phyloP scores from a whole-genome alignment of 2,888 invertebrate species.

The Pristionchus arcanus region DNA sequence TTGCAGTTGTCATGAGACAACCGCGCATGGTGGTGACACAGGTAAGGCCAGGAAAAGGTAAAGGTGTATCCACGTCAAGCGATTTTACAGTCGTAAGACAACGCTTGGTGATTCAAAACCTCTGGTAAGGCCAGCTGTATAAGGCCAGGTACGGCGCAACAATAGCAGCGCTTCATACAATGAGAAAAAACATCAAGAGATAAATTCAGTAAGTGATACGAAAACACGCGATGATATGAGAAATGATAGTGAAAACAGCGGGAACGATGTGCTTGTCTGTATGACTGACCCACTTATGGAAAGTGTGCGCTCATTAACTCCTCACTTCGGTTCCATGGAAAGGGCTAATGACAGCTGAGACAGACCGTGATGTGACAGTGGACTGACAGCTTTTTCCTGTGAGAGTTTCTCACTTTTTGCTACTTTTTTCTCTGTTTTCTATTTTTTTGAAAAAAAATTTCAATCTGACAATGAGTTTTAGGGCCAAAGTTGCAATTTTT shows the following conservation, averaged over 20 bases:
- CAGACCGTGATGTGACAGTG: background rate
- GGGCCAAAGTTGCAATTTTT: background rate
- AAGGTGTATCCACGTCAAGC: no score
- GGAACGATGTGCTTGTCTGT: slow-evolving; percentile 1
- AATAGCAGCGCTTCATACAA: no score
- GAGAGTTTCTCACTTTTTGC: background rate
- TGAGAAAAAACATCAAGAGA: no score
- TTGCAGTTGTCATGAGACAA: no score
- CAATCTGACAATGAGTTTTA: background rate
- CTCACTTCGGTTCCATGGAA: slow-evolving; percentile 17
- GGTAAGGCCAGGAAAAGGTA: no score
- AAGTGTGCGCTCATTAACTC: background rate
- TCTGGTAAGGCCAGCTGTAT: no score
- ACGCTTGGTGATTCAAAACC: no score
- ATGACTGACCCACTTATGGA: background rate
- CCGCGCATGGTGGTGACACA: no score
- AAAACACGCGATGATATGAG: background rate
- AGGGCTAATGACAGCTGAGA: background rate
- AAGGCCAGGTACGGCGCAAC: no score
- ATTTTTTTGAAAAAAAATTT: background rate
- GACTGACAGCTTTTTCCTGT: background rate
- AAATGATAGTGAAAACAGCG: background rate
- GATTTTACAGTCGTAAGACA: no score
- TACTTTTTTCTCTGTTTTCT: background rate
- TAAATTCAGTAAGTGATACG: background rate